Conservation (phyloP, 2,797 vertebrate genomes). For the Rhinoraja longicauda region DNA sequence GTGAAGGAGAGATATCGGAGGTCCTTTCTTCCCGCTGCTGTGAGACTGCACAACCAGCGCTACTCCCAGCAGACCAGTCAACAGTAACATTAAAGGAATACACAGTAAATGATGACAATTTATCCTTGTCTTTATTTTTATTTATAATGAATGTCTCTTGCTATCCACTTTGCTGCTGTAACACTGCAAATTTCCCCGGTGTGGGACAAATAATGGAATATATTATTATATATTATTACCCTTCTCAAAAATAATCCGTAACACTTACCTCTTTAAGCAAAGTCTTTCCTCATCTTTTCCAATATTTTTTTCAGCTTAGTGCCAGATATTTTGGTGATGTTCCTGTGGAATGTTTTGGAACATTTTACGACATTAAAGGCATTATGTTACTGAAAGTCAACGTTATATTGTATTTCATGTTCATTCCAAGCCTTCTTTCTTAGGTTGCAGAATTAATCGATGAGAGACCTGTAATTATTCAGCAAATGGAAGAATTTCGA, state of each 20-base stretch:
- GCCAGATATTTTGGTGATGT: background rate
- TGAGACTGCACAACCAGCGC: too few species aligned
- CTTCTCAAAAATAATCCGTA: background rate
- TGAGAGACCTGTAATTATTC: constrained; percentile 82
- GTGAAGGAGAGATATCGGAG: too few species aligned
- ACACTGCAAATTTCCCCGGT: too few species aligned
- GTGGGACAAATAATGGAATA: too few species aligned
- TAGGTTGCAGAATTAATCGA: constrained; percentile 89
- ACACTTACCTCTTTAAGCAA: background rate
- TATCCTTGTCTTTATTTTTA: too few species aligned
- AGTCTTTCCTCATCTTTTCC: background rate
- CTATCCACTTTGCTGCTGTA: too few species aligned
- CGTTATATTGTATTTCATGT: background rate
- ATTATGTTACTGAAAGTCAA: background rate
- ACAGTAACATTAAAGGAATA: too few species aligned
- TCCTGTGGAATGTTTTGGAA: background rate
- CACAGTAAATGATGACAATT: too few species aligned
- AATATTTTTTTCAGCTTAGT: background rate
- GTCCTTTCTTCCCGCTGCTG: too few species aligned
- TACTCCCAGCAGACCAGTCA: too few species aligned
- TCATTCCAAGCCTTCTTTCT: background rate
- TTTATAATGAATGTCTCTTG: too few species aligned
- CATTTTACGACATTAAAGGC: background rate
- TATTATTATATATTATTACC: too few species aligned
- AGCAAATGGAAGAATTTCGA: constrained; percentile 80